Base-by-base conservation (phyloP, 1,140 invertebrate species). In the Mizuhopecten yessoensis region DNA sequence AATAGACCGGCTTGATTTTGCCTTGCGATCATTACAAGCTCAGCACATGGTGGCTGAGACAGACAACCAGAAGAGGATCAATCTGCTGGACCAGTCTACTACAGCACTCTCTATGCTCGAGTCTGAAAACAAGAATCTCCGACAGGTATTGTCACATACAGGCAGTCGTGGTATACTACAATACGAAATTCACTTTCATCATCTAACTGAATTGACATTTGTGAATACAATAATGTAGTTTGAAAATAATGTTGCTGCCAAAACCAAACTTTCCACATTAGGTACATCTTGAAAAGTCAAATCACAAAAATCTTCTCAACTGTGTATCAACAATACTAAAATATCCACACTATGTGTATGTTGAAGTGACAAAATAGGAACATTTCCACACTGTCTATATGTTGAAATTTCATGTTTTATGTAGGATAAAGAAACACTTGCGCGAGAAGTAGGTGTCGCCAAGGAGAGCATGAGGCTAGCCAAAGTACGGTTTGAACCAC, bases 111-210 rank as follows among this genome's bases (percentile, higher is more conserved):
- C 94, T 15, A 90, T 95, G 88, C 90, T 95, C 20, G 95, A 96
- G 86, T 92, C 94, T 87, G 95, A 96, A 88, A 96, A 96, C 91
- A 45, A 92, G 33, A 94, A 94, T 89, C 90, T 96, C 33, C 92
- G 94, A 88, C 94, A 93, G 94, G 95, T 95, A 89, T 34, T 3
- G 33, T 3, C 39, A 39, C 36, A 39, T 39, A 7, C n/a, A n/a
- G n/a, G n/a, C n/a, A n/a, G n/a, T n/a, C n/a, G n/a, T n/a, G n/a
- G n/a, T n/a, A n/a, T n/a, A n/a, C n/a, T n/a, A n/a, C n/a, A n/a
- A n/a, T n/a, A n/a, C n/a, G n/a, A n/a, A n/a, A n/a, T n/a, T n/a
- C n/a, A n/a, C n/a, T n/a, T n/a, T n/a, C n/a, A n/a, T n/a, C n/a
- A n/a, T n/a, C n/a, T n/a, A n/a, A n/a, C n/a, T n/a, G n/a, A n/a